Conservation (phyloP, 2,113 vertebrate species). For the Calypte anna region DNA sequence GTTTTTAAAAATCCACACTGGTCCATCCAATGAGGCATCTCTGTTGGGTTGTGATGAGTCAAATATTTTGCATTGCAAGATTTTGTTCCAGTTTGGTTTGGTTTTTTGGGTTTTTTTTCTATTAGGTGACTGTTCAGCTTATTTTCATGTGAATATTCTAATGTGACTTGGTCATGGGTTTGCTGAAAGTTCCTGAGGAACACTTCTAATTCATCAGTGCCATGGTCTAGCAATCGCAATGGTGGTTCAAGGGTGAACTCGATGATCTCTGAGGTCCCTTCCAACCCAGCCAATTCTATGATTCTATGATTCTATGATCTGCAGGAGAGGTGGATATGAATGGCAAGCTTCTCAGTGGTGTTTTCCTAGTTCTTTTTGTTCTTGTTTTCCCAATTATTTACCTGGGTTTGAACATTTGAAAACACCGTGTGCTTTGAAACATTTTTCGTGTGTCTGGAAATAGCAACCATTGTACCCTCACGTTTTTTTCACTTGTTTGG, state of each 20-base stretch:
- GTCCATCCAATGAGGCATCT: not conserved
- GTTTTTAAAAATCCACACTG: not conserved
- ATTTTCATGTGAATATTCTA: not conserved
- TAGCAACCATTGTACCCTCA: slow-evolving; percentile 52
- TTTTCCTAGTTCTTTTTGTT: slow-evolving; percentile 14
- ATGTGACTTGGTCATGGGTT: not conserved
- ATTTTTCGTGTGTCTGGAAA: not conserved
- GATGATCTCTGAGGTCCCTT: no score
- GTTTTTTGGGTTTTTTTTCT: not conserved
- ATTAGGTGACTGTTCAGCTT: not conserved
- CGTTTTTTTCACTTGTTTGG: not conserved
- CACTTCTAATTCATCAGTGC: not conserved
- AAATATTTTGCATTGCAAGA: not conserved
- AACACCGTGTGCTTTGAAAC: not conserved
- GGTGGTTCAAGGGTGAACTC: no score
- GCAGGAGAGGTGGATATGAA: not conserved
- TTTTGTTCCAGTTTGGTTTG: not conserved
- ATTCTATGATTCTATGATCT: no score
- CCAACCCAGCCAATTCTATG: no score
- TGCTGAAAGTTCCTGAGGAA: not conserved
- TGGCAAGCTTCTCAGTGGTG: not conserved
- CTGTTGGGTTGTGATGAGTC: not conserved
- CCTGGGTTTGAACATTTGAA: slow-evolving; percentile 4
- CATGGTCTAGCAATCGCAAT: no score
- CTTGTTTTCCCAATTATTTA: slow-evolving; percentile 24